Percentiles rank a stretch among this genome's conserved stretches.
These are phyloP conservation scores for Tortricodes alternella DNA, from an alignment of 2,888 invertebrate genomes.

Conservation along the genomic window DNA sequence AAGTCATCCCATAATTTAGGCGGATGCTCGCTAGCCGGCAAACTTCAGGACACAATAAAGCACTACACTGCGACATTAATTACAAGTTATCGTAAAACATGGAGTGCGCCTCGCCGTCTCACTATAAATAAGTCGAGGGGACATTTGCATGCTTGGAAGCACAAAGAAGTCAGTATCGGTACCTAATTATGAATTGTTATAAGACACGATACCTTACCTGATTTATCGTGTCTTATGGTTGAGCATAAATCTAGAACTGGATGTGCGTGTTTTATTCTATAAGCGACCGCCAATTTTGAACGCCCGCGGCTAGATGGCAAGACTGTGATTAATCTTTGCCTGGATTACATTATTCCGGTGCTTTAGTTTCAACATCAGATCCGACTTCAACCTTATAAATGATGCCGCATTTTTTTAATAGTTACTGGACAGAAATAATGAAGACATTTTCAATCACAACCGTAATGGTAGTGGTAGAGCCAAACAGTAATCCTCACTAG, in stretches of 20 bases:
- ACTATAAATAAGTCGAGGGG: slow-evolving; percentile 56
- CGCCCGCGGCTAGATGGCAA: slow-evolving; percentile 51
- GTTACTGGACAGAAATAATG: slow-evolving; percentile 3
- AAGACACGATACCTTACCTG: slow-evolving; percentile 55
- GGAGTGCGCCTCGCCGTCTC: slow-evolving; percentile 27
- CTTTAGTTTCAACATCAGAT: slow-evolving; percentile 24
- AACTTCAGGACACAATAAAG: slow-evolving; percentile 36
- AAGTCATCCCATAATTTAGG: slow-evolving; percentile 32
- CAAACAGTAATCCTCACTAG: no score
- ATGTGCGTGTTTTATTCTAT: slow-evolving; percentile 37
- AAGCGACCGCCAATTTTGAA: slow-evolving; percentile 47
- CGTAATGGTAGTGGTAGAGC: no score
- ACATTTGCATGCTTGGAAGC: slow-evolving; percentile 61
- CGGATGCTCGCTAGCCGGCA: slow-evolving; percentile 31
- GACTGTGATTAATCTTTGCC: slow-evolving; percentile 56
- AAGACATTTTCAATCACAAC: slow-evolving; percentile 9
- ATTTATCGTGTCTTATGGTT: slow-evolving; percentile 56
- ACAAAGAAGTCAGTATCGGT: slow-evolving; percentile 67
- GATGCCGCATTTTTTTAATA: background rate
- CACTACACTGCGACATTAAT: slow-evolving; percentile 36
- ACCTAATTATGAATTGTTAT: slow-evolving; percentile 63
- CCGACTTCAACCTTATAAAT: slow-evolving; percentile 18
- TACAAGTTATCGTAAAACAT: slow-evolving; percentile 37
- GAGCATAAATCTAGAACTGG: slow-evolving; percentile 44
- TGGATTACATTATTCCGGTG: slow-evolving; percentile 46